Base-by-base conservation (phyloP, 2,888 invertebrate species). In the Azorinus chamasolen region DNA sequence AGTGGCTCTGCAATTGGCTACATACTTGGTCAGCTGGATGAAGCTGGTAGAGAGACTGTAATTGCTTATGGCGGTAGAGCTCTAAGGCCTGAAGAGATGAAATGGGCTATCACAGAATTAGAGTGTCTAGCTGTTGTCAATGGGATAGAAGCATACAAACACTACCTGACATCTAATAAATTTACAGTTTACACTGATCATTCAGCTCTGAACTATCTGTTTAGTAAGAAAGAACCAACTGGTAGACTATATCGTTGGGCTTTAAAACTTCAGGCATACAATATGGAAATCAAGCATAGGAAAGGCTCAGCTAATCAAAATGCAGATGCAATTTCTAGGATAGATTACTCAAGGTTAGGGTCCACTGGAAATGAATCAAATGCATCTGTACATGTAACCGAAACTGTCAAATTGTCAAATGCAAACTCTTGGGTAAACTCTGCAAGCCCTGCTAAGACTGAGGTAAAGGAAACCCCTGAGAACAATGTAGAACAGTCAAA, bases 141-240 rank as follows among this genome's bases (percentile, higher is more conserved):
- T 37, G 83, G 77, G 0, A 55, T 82, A 0, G 71, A 81, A 57
- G 22, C 68, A 27, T 83, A 63, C 37, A 72, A 76, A 27, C n/a
- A 63, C 6, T 85, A 78, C 50, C 46, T 83, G 1, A n/a, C n/a
- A n/a, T 55, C 76, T 43, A 71, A 59, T 12, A 22, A 62, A 4
- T 85, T 85, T 39, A 69, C 45, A 0, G 54, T 82, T 37, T 41
- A 57, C 8, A 85, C 85, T n/a, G 85, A 85, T 41, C 82, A 85
- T 61, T 63, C 69, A 32, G 66, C 82, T 12, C 53, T 81, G 0
- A 66, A 50, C 32, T 83, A 1, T 73, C 63, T 16, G n/a, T 37
- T 46, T 10, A 48, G 27, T n/a, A 51, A 45, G 2, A 63, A 20
- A 27, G 68, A 63, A 1, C 6, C 61, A 50, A 74, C 68, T 51